Conservation (phyloP, 2,888 invertebrate species). For the Heliconius ismenius region DNA sequence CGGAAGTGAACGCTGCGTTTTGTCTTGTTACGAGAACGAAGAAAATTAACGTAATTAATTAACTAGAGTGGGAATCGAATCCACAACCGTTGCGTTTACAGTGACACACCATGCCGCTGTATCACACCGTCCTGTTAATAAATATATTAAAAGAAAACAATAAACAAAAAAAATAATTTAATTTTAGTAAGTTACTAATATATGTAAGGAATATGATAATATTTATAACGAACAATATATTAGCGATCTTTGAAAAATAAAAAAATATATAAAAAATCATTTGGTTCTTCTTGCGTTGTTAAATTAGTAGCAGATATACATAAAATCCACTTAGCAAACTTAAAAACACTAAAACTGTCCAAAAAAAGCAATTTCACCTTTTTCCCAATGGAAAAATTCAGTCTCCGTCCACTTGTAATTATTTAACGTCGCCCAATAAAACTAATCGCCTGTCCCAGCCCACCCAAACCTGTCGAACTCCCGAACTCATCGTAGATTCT, state of each 20-base stretch:
- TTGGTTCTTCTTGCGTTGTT: neutral
- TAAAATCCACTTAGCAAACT: neutral
- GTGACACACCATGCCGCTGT: neutral
- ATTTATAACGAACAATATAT: too few relatives aligned
- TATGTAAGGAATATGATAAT: too few relatives aligned
- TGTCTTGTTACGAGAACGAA: neutral
- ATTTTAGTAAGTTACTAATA: too few relatives aligned
- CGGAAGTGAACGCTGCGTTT: neutral
- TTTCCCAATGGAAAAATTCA: neutral
- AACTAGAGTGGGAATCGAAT: neutral
- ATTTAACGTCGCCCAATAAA: conserved; percentile 28
- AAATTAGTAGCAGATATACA: neutral
- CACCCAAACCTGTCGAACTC: conserved; percentile 18
- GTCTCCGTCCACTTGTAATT: conserved; percentile 7
- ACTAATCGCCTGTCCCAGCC: conserved; percentile 17
- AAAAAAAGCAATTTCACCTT: neutral
- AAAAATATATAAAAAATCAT: neutral
- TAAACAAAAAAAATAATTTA: too few relatives aligned
- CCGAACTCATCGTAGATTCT: conserved; percentile 35
- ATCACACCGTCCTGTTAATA: too few relatives aligned
- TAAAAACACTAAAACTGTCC: neutral
- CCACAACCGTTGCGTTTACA: neutral
- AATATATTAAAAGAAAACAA: too few relatives aligned
- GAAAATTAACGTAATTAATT: neutral
- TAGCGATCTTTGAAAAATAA: too few relatives aligned